phyloP scores from a whole-genome alignment of 2,888 invertebrate genomes.

The Calephelis perditalis region DNA sequence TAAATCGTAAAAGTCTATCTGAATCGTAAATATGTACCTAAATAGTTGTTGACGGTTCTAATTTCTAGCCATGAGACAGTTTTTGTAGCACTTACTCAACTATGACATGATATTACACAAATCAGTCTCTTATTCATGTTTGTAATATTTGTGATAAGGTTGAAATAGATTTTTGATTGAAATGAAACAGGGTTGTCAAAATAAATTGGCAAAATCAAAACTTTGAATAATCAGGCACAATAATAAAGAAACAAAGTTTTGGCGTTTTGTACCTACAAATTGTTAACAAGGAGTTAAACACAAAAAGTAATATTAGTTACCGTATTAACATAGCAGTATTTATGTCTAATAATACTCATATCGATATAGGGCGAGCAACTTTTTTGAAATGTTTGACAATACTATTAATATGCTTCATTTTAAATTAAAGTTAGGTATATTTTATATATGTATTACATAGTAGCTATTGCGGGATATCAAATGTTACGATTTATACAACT shows the following conservation, averaged over 20 bases:
- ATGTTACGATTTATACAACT: conserved; percentile 22
- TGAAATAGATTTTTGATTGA: background rate
- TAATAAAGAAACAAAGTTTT: conserved; percentile 55
- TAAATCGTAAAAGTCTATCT: too few species aligned
- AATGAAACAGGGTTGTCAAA: conserved; percentile 2
- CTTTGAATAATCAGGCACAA: conserved; percentile 50
- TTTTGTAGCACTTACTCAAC: too few species aligned
- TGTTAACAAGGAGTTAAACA: conserved; percentile 33
- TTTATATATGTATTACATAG: conserved; percentile 26
- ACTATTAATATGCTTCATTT: conserved; percentile 64
- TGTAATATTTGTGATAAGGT: too few species aligned
- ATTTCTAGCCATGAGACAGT: too few species aligned
- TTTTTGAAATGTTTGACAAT: conserved; percentile 68
- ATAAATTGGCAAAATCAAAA: conserved; percentile 60
- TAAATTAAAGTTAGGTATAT: conserved; percentile 27
- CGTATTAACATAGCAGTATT: conserved; percentile 42
- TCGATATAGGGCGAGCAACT: conserved; percentile 69
- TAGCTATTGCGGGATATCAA: conserved; percentile 25
- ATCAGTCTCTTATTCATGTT: too few species aligned
- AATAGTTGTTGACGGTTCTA: too few species aligned
- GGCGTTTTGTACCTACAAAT: conserved; percentile 53
- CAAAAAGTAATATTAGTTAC: conserved; percentile 43
- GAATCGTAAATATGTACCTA: too few species aligned
- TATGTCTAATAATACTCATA: conserved; percentile 48
- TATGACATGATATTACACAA: too few species aligned